A percentile compares a stretch with the other conserved stretches of the same genome.
These are phyloP conservation scores for Junco hyemalis DNA, from an alignment of 2,113 vertebrate species.

Conservation along the genomic window DNA sequence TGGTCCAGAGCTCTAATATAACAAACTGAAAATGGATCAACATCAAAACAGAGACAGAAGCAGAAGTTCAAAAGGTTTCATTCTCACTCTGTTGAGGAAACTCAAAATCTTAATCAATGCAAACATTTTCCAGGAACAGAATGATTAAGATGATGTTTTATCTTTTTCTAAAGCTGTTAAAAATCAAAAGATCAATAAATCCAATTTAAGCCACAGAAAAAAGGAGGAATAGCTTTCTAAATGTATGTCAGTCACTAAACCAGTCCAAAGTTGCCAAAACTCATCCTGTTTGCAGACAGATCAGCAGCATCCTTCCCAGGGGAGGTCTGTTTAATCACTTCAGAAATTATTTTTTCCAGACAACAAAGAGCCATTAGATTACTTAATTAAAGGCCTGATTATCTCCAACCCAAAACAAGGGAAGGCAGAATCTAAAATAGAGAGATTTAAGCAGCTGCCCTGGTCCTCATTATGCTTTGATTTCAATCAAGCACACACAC, in stretches of 20 bases:
- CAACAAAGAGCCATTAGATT: conserved; percentile 59
- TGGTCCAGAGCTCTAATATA: background rate
- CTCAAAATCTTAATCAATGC: background rate
- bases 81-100: background rate
- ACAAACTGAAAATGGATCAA: conserved; percentile 10
- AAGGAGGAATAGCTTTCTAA: background rate
- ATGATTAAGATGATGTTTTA: background rate
- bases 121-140: background rate
- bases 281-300: background rate
- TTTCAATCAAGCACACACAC: conserved; percentile 72
- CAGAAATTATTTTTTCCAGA: conserved; percentile 61
- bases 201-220: background rate
- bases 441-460: conserved; percentile 15
- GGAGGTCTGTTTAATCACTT: conserved; percentile 44
- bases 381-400: conserved; percentile 72
- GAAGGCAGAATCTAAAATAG: conserved; percentile 34
- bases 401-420: conserved; percentile 54
- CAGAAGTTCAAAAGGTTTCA: conserved; percentile 26
- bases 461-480: conserved; percentile 72
- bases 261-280: background rate
- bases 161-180: background rate
- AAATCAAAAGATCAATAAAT: conserved; percentile 3
- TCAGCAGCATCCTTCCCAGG: conserved; percentile 4
- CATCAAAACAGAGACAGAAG: background rate
- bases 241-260: background rate